Evolutionary conservation across 2,113 vertebrate species (phyloP).

Genomic region (Tupaia tana): DNA sequence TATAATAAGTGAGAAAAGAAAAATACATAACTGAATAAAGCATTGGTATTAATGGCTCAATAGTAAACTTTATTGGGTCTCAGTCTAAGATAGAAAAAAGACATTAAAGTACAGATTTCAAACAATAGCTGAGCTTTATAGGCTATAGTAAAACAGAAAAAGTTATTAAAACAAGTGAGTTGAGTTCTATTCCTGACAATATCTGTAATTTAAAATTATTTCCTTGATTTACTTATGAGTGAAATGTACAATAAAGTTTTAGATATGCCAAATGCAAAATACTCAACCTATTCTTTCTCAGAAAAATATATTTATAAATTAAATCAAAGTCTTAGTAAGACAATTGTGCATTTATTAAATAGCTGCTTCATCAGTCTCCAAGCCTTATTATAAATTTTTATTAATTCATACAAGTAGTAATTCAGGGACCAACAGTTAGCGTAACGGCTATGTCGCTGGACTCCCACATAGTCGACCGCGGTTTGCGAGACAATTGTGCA

Average conservation of each 20-base stretch:
- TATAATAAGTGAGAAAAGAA: not conserved
- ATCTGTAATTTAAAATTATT: not conserved
- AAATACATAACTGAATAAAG: not conserved
- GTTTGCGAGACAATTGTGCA: not conserved
- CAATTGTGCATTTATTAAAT: not conserved
- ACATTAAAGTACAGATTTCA: not conserved
- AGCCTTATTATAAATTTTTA: not conserved
- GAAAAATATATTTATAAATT: not conserved
- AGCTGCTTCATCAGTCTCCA: not conserved
- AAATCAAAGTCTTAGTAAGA: not conserved
- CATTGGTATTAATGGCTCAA: not conserved
- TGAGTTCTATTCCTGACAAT: not conserved
- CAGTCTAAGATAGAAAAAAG: not conserved
- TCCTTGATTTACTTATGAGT: not conserved
- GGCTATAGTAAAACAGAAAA: not conserved
- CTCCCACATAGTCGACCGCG: no score
- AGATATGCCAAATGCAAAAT: not conserved
- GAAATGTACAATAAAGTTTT: not conserved
- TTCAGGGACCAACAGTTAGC: not conserved
- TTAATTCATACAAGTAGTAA: not conserved
- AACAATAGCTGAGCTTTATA: not conserved
- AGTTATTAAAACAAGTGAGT: not conserved
- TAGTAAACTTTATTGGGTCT: not conserved
- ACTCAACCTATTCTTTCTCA: not conserved
- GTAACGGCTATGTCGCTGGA: no score